Evolutionary conservation across 2,113 vertebrate species (phyloP).

Genomic region (Vulpes vulpes): DNA sequence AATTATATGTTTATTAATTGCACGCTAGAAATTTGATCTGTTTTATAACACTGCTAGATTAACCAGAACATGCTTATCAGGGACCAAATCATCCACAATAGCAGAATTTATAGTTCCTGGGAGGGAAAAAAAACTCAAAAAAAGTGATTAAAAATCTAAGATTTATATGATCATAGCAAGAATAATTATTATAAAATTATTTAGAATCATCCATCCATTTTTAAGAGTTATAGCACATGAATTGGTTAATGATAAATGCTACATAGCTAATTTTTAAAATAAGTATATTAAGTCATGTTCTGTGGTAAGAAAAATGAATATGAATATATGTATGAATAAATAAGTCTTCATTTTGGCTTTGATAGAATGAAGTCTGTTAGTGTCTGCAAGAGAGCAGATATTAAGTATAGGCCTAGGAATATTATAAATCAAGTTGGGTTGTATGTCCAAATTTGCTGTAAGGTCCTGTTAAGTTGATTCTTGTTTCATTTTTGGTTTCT

Average conservation of each 20-base stretch:
- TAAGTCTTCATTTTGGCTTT: not conserved
- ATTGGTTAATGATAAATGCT: constrained; percentile 5
- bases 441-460: not conserved
- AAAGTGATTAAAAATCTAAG: constrained; percentile 21
- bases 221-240: not conserved
- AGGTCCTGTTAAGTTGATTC: not conserved
- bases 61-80: constrained; percentile 22
- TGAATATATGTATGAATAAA: not conserved
- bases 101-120: not conserved
- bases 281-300: not conserved
- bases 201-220: not conserved
- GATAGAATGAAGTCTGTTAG: not conserved
- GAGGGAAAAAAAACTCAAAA: not conserved
- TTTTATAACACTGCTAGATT: constrained; percentile 43
- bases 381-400: not conserved
- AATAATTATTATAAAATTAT: constrained; percentile 23
- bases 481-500: not conserved
- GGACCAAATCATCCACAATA: not conserved
- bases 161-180: not conserved
- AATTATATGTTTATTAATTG: constrained; percentile 74
- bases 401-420: not conserved
- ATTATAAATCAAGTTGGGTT: not conserved
- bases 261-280: not conserved
- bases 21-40: constrained; percentile 34
- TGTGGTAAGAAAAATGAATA: not conserved